A percentile compares a stretch with the other conserved stretches of the same genome.
Evolutionary conservation across 1,140 invertebrate species (phyloP).

Genomic region (Maconellicoccus hirsutus): DNA sequence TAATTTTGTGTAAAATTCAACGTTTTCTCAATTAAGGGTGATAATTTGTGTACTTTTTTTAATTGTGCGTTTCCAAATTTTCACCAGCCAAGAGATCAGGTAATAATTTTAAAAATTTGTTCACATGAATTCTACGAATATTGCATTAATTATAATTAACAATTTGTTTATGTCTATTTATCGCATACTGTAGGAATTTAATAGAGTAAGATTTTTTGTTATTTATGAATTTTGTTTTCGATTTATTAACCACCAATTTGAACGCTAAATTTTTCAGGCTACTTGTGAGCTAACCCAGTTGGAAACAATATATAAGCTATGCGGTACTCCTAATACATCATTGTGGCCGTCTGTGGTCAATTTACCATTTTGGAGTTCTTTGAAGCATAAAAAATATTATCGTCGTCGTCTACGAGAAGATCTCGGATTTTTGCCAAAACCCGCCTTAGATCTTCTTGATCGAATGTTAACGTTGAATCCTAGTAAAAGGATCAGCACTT

Average conservation of each 20-base stretch:
- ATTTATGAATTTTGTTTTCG: no score
- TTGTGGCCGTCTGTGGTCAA: constrained; percentile 96
- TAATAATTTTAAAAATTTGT: neutral
- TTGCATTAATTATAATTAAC: no score
- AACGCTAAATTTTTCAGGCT: constrained; percentile 51
- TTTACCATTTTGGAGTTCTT: constrained; percentile 78
- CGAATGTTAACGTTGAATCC: constrained; percentile 95
- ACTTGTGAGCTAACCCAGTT: constrained; percentile 88
- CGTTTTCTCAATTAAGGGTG: no score
- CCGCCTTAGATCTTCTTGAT: constrained; percentile 87
- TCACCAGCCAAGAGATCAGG: neutral
- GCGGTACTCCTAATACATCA: constrained; percentile 92
- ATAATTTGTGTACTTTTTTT: constrained; percentile 13
- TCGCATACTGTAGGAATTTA: constrained; percentile 4
- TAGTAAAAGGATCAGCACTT: constrained; percentile 80
- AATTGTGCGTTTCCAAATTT: neutral
- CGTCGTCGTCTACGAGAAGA: constrained; percentile 81
- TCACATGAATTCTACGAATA: no score
- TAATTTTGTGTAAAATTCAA: neutral
- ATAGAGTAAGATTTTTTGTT: neutral
- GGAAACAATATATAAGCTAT: constrained; percentile 87
- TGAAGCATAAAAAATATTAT: constrained; percentile 86
- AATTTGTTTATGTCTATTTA: neutral
- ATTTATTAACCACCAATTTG: no score
- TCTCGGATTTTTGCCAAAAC: constrained; percentile 77